Conservation (phyloP, 2,113 vertebrate species). For the Pao palembangensis region DNA sequence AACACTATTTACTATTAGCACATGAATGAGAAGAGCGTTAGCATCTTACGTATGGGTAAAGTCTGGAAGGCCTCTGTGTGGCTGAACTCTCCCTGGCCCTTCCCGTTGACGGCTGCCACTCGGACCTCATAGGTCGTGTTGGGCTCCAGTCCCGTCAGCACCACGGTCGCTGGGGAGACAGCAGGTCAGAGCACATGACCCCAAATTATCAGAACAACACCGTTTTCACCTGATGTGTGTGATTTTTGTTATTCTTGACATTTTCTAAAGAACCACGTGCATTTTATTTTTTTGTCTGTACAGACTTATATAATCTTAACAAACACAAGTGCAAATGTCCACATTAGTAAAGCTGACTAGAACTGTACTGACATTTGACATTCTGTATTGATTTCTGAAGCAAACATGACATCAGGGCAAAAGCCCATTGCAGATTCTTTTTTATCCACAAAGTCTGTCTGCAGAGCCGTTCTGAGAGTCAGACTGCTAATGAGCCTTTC, state of each 20-base stretch:
- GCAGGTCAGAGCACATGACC: conserved; percentile 2
- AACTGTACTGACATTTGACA: too few relatives aligned
- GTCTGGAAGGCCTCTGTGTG: conserved; percentile 94
- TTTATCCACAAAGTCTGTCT: conserved; percentile 27
- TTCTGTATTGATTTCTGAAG: too few relatives aligned
- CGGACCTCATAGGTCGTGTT: conserved; percentile 96
- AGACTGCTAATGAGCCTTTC: conserved; percentile 51
- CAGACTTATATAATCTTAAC: too few relatives aligned
- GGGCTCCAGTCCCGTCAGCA: conserved; percentile 90
- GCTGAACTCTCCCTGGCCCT: conserved; percentile 96
- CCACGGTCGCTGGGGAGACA: conserved; percentile 80
- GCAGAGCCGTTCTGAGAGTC: conserved; percentile 30
- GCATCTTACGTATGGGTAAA: conserved; percentile 90
- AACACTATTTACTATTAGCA: not conserved
- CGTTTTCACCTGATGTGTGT: not conserved
- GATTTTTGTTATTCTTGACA: not conserved
- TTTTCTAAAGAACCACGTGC: too few relatives aligned
- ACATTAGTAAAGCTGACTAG: too few relatives aligned
- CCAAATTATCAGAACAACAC: too few relatives aligned
- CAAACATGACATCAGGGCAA: too few relatives aligned
- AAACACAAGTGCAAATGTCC: too few relatives aligned
- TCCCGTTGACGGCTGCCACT: conserved; percentile 94
- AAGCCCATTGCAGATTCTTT: too few relatives aligned
- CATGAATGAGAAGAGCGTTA: not conserved
- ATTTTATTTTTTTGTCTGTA: too few relatives aligned